Evolutionary conservation across 2,113 vertebrate genomes (phyloP).

Genomic region (Tringa solitaria): DNA sequence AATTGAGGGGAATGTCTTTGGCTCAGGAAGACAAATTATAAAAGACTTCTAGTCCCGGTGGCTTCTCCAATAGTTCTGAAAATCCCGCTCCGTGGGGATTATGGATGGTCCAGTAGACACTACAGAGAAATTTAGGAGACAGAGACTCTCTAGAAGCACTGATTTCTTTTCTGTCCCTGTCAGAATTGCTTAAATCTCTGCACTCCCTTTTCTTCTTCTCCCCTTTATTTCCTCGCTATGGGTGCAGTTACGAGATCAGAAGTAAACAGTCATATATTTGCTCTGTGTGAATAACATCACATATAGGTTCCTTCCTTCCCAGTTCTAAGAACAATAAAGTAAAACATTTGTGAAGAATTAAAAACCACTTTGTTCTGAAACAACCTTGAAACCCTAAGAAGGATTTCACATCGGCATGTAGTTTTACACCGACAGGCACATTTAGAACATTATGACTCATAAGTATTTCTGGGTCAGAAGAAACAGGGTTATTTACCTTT

Average conservation of each 20-base stretch:
- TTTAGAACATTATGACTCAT: constrained; percentile 65
- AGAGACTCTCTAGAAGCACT: neutral
- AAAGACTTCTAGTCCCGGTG: neutral
- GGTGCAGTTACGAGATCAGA: neutral
- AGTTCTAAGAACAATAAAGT: constrained; percentile 28
- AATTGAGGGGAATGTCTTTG: neutral
- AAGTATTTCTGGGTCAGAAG: constrained; percentile 63
- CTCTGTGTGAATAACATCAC: constrained; percentile 31
- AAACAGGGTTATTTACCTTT: constrained; percentile 68
- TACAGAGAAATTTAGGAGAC: constrained; percentile 39
- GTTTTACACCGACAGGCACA: constrained; percentile 56
- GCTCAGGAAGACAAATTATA: neutral
- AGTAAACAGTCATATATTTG: constrained; percentile 39
- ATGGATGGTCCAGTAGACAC: neutral
- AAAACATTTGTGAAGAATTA: constrained; percentile 41
- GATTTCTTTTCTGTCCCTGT: constrained; percentile 7
- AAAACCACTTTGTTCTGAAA: constrained; percentile 42
- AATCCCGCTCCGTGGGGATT: neutral
- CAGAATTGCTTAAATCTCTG: constrained; percentile 31
- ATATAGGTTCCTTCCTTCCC: neutral
- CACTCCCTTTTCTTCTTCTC: neutral
- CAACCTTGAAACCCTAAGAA: constrained; percentile 38
- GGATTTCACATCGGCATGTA: constrained; percentile 39
- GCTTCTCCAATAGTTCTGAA: neutral
- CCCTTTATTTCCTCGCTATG: neutral